Conservation (phyloP, 2,113 vertebrate species). For the Neoarius graeffei region DNA sequence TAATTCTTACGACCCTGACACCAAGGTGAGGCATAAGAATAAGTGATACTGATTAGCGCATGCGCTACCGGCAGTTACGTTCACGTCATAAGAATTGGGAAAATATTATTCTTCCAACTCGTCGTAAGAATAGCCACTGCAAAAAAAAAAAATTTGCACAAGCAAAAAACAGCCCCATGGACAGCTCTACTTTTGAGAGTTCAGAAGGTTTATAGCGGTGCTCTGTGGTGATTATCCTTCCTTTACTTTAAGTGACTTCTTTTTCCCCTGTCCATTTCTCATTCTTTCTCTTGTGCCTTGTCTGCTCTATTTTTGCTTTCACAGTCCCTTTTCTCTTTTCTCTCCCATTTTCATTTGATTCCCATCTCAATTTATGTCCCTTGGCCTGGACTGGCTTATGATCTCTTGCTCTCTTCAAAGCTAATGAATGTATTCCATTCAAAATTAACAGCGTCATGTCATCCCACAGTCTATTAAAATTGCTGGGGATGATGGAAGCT, state of each 20-base stretch:
- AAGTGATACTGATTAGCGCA: no score
- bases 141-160: background rate
- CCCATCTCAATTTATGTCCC: slow-evolving; percentile 29
- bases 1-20: no score
- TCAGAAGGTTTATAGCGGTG: background rate
- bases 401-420: slow-evolving; percentile 25
- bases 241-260: background rate
- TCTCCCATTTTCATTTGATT: background rate
- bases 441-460: background rate
- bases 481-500: slow-evolving; percentile 23
- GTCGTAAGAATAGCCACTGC: no score
- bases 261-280: background rate
- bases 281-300: background rate
- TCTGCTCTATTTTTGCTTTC: background rate
- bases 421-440: slow-evolving; percentile 36
- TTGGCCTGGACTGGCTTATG: slow-evolving; percentile 7
- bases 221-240: background rate
- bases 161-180: no score
- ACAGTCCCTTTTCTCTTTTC: background rate
- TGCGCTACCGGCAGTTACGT: no score
- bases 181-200: background rate
- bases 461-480: slow-evolving; percentile 21
- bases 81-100: no score
- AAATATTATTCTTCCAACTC: no score
- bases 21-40: no score